These are phyloP conservation scores for Rhinichthys osculus DNA, from an alignment of 2,797 vertebrate species.

Conservation along the genomic window DNA sequence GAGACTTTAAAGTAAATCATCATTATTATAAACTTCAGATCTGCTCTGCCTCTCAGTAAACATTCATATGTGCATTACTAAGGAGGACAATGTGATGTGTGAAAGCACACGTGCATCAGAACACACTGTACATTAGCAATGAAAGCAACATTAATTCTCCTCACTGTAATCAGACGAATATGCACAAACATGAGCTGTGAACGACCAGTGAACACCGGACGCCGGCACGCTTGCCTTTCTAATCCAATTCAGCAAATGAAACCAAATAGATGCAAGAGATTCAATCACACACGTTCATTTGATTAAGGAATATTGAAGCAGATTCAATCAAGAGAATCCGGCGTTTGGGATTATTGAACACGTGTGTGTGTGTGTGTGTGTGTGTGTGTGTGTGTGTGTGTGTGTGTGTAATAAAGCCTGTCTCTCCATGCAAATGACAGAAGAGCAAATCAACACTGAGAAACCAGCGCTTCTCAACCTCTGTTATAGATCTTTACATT, in stretches of 20 bases:
- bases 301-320: slow-evolving; percentile 77
- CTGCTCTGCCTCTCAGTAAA: background rate
- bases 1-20: background rate
- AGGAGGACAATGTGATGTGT: background rate
- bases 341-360: background rate
- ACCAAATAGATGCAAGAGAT: slow-evolving; percentile 70
- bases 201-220: background rate
- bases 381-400: no score
- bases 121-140: background rate
- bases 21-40: background rate
- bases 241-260: slow-evolving; percentile 70
- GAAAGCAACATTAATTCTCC: background rate
- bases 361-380: no score
- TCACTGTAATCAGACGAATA: slow-evolving; percentile 1
- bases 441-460: background rate
- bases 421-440: background rate
- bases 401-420: background rate
- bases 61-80: background rate
- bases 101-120: background rate
- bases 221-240: slow-evolving; percentile 68
- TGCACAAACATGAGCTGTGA: background rate
- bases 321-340: slow-evolving; percentile 72
- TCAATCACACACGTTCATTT: slow-evolving; percentile 70
- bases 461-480: background rate
- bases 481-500: background rate